Evolutionary conservation across 1,140 invertebrate genomes (phyloP), one percentile per base, ranked within the genome.

Genomic region (Hyles vespertilio): DNA sequence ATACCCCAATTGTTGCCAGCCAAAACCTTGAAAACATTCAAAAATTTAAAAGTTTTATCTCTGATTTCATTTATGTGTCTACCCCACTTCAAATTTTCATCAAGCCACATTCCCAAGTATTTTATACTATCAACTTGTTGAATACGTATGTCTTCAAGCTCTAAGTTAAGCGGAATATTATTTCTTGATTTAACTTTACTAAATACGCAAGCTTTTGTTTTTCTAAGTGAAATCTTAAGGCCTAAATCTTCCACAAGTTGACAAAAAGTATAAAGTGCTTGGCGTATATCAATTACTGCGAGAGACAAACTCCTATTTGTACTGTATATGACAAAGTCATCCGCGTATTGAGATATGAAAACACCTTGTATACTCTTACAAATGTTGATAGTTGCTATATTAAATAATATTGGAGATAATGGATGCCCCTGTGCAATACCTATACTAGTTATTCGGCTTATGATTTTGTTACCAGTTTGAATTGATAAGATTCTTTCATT

Each of bases 191-290:
- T 22, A 11, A 59, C 59, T 32, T 44, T 68, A 11, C 47, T 59
- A 52, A 72, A 72, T 40, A 72, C 11, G 55, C 63, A 72, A 5
- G 66, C 11, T 60, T 69, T 72, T 48, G 51, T 63, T 58, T 68
- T 72, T 11, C 3, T n/a, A 5, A 43, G n/a, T 3, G 63, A 69
- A 1, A 67, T 49, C n/a, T 56, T 44, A 32, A 72, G 33, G 7
- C 61, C 61, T 47, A 47, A 8, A 8, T 47, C 46, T 8, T 22
- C 46, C 5, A 47, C 5, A 6, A 44, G 63, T 43, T n/a, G 56
- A 32, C 6, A 45, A 34, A 67, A 48, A 33, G 12, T 34, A 63
- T 69, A 12, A 36, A 68, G 46, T 33, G 57, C 43, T 32, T 44
- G 22, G 49, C 62, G 66, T 22, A 66, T 47, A 32, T 48, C 12